These are phyloP conservation scores for Caenorhabditis imperialis DNA, from an alignment of 2,888 invertebrate genomes.

Conservation along the genomic window DNA sequence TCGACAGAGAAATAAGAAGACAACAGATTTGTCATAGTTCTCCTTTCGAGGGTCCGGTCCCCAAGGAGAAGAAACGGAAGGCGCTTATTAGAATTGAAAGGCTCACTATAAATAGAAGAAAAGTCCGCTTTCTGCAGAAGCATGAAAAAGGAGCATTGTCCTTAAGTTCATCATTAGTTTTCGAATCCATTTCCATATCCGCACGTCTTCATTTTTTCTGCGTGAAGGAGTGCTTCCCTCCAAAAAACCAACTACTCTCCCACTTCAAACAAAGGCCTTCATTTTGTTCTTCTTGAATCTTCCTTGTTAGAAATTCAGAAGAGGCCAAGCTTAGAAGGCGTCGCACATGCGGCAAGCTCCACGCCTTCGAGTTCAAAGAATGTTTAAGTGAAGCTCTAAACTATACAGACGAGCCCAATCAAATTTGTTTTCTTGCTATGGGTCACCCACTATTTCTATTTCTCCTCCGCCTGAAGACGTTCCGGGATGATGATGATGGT, in stretches of 20 bases:
- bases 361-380: conserved; percentile 46
- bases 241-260: conserved; percentile 1
- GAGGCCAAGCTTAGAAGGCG: conserved; percentile 32
- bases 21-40: conserved; percentile 38
- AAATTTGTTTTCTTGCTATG: too few species aligned
- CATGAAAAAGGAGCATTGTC: conserved; percentile 7
- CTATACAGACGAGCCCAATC: conserved; percentile 29
- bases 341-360: conserved; percentile 14
- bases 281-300: conserved; percentile 24
- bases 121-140: background rate
- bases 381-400: conserved; percentile 8
- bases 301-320: conserved; percentile 47
- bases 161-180: conserved; percentile 5
- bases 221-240: too few species aligned
- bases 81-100: conserved; percentile 23
- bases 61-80: conserved; percentile 21
- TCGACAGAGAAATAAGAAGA: too few species aligned
- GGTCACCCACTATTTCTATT: too few species aligned
- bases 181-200: conserved; percentile 6
- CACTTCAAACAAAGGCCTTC: conserved; percentile 32
- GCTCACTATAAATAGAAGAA: conserved; percentile 27
- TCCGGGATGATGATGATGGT: conserved; percentile 21
- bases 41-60: conserved; percentile 30
- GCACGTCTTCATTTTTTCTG: conserved; percentile 22
- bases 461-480: too few species aligned